Evolutionary conservation across 2,797 vertebrate genomes (phyloP).

Genomic region (Setipinna tenuifilis): DNA sequence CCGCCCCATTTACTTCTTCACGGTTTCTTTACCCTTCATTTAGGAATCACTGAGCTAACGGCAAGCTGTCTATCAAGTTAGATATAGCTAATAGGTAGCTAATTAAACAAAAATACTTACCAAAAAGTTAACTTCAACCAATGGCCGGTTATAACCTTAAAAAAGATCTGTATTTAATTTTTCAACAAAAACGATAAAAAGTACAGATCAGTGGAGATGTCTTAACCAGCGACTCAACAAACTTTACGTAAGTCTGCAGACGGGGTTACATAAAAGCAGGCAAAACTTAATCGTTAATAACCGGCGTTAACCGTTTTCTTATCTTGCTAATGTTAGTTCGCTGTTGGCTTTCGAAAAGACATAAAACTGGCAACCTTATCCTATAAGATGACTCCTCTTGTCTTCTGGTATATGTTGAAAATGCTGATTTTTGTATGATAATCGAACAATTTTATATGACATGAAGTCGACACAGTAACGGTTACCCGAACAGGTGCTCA

Average conservation of each 20-base stretch:
- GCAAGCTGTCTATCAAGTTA: not conserved
- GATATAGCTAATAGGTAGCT: not conserved
- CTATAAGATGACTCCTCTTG: not conserved
- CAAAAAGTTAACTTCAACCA: not conserved
- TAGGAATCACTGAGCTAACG: not conserved
- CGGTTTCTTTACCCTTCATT: no score
- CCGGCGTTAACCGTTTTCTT: no score
- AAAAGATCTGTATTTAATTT: not conserved
- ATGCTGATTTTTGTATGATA: no score
- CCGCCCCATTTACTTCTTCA: no score
- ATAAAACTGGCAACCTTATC: not conserved
- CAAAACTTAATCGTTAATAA: no score
- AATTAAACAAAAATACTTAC: not conserved
- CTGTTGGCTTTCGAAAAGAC: not conserved
- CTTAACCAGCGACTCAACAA: no score
- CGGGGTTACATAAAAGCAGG: no score
- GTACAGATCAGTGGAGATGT: no score
- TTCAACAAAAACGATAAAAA: not conserved
- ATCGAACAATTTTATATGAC: no score
- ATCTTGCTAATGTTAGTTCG: not conserved
- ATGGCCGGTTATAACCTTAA: not conserved
- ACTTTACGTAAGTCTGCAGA: no score
- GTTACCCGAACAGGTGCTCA: not conserved
- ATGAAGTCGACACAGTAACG: no score
- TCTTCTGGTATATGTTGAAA: not conserved